Base-by-base conservation (phyloP, 2,797 vertebrate species). In the Rhinophrynus dorsalis region DNA sequence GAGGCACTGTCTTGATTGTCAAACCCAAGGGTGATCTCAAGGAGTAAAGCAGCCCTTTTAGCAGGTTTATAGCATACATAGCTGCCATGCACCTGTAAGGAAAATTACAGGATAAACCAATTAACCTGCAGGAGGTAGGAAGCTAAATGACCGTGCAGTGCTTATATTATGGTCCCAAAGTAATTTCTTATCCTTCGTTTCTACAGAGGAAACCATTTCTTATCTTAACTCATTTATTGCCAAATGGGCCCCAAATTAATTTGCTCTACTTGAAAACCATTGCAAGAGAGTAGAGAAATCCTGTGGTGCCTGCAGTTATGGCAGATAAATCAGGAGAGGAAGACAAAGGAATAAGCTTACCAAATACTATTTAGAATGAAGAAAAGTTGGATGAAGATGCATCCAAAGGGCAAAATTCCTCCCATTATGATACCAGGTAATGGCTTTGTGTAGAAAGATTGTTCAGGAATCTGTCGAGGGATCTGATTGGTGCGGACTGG, bases 331-430 rank as follows among this genome's bases (percentile, higher is more conserved):
- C 13, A n/a, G 48, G 18, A n/a, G 15, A 23, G 6, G 5, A 1
- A 60, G 6, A 40, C 21, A 48, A 33, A n/a, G 10, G 2, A 3
- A 11, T 33, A 48, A 75, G 80, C 93, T 88, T 79, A 98, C 95
- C 95, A 98, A 83, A 98, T 98, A 74, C 94, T 96, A 79, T 97
- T 98, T 40, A 97, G 91, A 80, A 97, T 97, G 82, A 98, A 97
- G 84, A 98, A 98, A 38, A 98, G 86, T 85, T 97, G 95, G 81
- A 98, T 97, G 71, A 97, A 98, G 79, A 98, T 96, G 74, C 95
- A 97, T 9, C 94, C 94, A 38, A 97, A 98, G 3, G 95, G 95
- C 27, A 98, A 84, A 84, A 97, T 96, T 9, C 95, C 95, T 68
- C 95, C 95, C 95, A 97, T 97, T 78, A 96, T 63, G 48, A 97